phyloP scores from a whole-genome alignment of 2,888 invertebrate species.

The Steinernema hermaphroditum region DNA sequence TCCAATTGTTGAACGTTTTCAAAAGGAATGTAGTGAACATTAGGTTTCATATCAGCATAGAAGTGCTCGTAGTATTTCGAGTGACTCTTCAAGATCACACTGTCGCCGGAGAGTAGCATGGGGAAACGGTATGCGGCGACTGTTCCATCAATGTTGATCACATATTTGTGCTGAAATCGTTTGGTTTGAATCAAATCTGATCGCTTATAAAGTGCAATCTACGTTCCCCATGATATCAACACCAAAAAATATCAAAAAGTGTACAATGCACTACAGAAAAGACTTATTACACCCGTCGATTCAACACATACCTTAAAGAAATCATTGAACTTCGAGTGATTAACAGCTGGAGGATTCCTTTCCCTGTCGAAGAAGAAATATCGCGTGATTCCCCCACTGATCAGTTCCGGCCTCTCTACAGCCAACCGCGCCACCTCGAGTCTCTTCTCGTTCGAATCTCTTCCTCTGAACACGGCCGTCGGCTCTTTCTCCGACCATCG shows the following conservation, averaged over 20 bases:
- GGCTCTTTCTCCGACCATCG: slow-evolving; percentile 32
- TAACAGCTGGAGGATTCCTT: slow-evolving; percentile 72
- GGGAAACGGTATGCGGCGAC: slow-evolving; percentile 93
- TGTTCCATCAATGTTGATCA: slow-evolving; percentile 89
- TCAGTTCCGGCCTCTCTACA: slow-evolving; percentile 67
- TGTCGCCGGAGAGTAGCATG: slow-evolving; percentile 84
- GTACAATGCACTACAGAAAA: too few relatives aligned
- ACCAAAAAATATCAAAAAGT: too few relatives aligned
- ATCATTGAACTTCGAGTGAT: slow-evolving; percentile 82
- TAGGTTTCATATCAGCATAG: slow-evolving; percentile 78
- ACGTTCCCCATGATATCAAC: too few relatives aligned
- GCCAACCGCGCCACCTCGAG: slow-evolving; percentile 33
- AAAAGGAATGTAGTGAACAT: slow-evolving; percentile 82
- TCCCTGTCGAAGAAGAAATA: slow-evolving; percentile 81
- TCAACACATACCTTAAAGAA: slow-evolving; percentile 89
- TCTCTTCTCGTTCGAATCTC: slow-evolving; percentile 36
- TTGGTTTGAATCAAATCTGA: too few relatives aligned
- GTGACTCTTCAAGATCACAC: slow-evolving; percentile 85
- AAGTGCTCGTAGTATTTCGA: slow-evolving; percentile 94
- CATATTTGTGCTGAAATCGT: slow-evolving; percentile 91
- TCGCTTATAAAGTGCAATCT: too few relatives aligned
- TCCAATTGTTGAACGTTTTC: slow-evolving; percentile 75
- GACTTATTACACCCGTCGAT: too few relatives aligned
- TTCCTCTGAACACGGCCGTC: slow-evolving; percentile 34
- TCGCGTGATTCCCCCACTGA: slow-evolving; percentile 89